Percentiles rank a stretch among this genome's conserved stretches.
These are phyloP conservation scores for Cephalopachus bancanus DNA, from an alignment of 2,797 vertebrate species.

Conservation along the genomic window DNA sequence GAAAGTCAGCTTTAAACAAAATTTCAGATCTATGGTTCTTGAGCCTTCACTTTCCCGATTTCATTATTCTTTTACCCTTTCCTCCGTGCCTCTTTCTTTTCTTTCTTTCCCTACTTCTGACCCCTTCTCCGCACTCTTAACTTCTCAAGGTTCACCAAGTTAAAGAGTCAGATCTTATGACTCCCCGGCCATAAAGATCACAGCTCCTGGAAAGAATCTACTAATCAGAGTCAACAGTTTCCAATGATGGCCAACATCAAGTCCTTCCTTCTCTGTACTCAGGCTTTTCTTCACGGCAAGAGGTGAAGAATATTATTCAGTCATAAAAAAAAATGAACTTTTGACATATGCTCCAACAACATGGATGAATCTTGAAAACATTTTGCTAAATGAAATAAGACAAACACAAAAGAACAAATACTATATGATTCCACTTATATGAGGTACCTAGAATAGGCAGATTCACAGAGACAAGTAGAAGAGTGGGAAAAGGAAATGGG, in stretches of 20 bases:
- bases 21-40: not conserved
- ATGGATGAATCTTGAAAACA: not conserved
- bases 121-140: not conserved
- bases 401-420: not conserved
- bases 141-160: not conserved
- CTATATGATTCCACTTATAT: not conserved
- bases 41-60: not conserved
- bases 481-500: not conserved
- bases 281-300: not conserved
- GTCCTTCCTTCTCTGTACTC: not conserved
- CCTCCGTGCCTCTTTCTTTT: not conserved
- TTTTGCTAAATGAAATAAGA: not conserved
- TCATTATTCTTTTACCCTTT: not conserved
- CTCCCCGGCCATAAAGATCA: not conserved
- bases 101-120: not conserved
- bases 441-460: not conserved
- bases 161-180: not conserved
- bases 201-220: not conserved
- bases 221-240: not conserved
- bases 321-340: not conserved
- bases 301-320: not conserved
- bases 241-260: not conserved
- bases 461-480: not conserved
- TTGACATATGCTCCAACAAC: not conserved
- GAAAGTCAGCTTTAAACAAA: not conserved